phyloP scores from a whole-genome alignment of 2,888 invertebrate genomes.

The Orgyia antiqua region DNA sequence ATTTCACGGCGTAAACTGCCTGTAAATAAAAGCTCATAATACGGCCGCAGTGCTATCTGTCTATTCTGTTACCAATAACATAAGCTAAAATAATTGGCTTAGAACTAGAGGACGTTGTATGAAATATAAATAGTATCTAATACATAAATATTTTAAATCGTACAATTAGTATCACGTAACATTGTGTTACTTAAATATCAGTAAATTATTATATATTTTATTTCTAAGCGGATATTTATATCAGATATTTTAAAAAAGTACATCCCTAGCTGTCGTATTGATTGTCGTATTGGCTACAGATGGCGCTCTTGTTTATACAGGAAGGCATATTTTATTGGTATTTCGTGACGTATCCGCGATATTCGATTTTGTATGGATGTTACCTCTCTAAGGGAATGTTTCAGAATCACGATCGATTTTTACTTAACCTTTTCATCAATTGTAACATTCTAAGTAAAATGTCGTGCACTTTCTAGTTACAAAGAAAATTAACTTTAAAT shows the following conservation, averaged over 20 bases:
- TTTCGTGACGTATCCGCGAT: conserved; percentile 52
- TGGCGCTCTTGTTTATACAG: conserved; percentile 50
- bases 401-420: conserved; percentile 26
- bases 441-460: conserved; percentile 6
- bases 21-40: too few relatives aligned
- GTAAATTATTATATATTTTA: too few relatives aligned
- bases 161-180: too few relatives aligned
- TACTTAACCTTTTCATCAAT: conserved; percentile 15
- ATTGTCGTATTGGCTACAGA: conserved; percentile 35
- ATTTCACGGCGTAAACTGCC: too few relatives aligned
- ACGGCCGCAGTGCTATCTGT: too few relatives aligned
- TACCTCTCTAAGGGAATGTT: conserved; percentile 30
- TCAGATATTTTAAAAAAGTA: conserved; percentile 4
- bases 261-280: conserved; percentile 35
- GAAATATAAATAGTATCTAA: too few relatives aligned
- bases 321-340: conserved; percentile 55
- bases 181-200: too few relatives aligned
- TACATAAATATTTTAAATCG: too few relatives aligned
- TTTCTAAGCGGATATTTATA: too few relatives aligned
- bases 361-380: conserved; percentile 42
- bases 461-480: conserved; percentile 5
- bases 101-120: too few relatives aligned
- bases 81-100: too few relatives aligned
- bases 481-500: neutral
- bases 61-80: too few relatives aligned